Evolutionary conservation across 2,797 vertebrate species (phyloP), one percentile per base, ranked within the genome.

Genomic region (Malurus leucopterus): DNA sequence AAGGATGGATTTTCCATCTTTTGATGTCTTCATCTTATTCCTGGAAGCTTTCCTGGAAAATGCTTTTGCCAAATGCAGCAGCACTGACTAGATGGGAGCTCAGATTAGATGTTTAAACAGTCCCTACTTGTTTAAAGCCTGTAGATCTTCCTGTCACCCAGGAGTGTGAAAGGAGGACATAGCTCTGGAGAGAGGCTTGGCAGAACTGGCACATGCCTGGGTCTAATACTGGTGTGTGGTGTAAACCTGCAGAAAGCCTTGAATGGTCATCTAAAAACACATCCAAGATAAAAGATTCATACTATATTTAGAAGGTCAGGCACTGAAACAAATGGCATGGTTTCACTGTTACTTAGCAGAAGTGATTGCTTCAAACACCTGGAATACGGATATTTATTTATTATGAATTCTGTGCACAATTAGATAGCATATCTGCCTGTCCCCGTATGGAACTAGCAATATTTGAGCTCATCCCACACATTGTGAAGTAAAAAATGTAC

Each of bases 21-120:
- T 89, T 91, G 53, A 84, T 87, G 72, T 63, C 34, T 93, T 85
- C 84, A 87, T 13, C 34, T 89, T 72, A 15, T 59, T 92, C 85
- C 82, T 95, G 93, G 82, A 92, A 94, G 58, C 17, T 71, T 92
- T 91, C 59, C 81, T 93, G 86, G 89, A 89, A 89, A 85, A 72
- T 21, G 19, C 63, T 86, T 87, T 86, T 3, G 11, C 85, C 76
- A 90, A 91, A 88, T 75, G 86, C 89, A 88, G 93, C 74, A 95
- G 88, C 92, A 63, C 24, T 53, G 83, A 75, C 80, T 77, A 88
- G 91, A 92, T 89, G 85, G 72, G 75, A 84, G 55, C 76, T 90
- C 72, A 84, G 76, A 90, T 93, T 92, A 86, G 49, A 54, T 73
- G 63, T 61, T 78, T 70, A 78, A 70, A 85, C 38, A 51, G 81